phyloP scores from a whole-genome alignment of 2,113 vertebrate genomes.

The Ranitomeya imitator region DNA sequence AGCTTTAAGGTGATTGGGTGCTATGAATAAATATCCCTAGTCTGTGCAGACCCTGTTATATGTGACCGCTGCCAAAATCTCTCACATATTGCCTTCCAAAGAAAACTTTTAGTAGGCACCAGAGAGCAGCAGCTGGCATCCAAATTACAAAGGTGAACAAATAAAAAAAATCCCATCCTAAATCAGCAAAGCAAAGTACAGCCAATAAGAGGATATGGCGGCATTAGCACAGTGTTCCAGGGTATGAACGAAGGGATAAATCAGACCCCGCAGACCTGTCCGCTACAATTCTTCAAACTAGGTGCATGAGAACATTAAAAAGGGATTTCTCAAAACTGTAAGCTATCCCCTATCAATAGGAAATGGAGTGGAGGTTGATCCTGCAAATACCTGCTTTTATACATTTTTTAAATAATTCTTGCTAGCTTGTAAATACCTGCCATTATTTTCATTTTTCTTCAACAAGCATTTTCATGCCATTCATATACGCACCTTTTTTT shows the following conservation, averaged over 20 bases:
- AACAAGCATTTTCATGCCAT: no score
- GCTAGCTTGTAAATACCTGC: no score
- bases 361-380: no score
- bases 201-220: slow-evolving; percentile 9
- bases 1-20: not conserved
- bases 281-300: not conserved
- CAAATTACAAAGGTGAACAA: not conserved
- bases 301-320: not conserved
- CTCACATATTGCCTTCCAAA: not conserved
- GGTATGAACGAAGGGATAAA: not conserved
- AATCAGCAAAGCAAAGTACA: not conserved
- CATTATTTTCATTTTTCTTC: no score
- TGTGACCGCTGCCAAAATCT: not conserved
- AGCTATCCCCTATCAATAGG: no score
- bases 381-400: no score
- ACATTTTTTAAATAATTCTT: no score
- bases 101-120: not conserved
- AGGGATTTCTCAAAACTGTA: no score
- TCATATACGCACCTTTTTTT: no score
- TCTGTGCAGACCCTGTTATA: not conserved
- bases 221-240: not conserved
- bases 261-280: not conserved
- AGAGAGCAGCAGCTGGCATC: not conserved
- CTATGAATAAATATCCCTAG: not conserved
- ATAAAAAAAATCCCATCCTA: slow-evolving; percentile 15